Evolutionary conservation across 2,113 vertebrate genomes (phyloP).

Genomic region (Strigops habroptila): DNA sequence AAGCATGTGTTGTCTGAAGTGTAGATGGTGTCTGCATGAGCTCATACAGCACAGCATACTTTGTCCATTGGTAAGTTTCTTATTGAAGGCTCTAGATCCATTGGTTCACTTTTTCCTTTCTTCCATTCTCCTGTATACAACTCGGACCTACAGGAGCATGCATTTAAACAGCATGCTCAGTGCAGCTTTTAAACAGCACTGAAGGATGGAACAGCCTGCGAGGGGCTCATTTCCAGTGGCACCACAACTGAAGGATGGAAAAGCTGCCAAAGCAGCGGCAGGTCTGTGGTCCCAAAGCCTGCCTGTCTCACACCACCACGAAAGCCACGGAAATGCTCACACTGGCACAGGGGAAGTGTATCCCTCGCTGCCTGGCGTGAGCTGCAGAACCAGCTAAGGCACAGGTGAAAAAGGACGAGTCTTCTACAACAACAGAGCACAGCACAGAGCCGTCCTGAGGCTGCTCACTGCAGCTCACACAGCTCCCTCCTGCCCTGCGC

Average conservation of each 20-base stretch:
- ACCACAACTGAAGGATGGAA: background rate
- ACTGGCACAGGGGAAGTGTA: background rate
- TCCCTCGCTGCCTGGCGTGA: background rate
- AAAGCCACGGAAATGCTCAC: background rate
- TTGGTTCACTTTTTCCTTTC: background rate
- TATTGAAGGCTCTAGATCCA: background rate
- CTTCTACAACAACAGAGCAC: background rate
- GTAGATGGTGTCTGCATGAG: rapidly evolving
- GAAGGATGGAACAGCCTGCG: background rate
- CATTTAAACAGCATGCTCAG: rapidly evolving
- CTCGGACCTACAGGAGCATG: background rate
- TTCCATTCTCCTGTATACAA: background rate
- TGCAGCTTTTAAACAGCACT: background rate
- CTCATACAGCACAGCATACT: background rate
- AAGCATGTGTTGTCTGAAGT: background rate
- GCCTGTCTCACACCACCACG: background rate
- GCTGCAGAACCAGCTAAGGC: background rate
- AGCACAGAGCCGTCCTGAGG: background rate
- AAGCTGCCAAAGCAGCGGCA: background rate
- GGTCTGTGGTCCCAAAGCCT: background rate
- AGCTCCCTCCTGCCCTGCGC: background rate
- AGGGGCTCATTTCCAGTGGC: background rate
- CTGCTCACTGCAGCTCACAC: background rate
- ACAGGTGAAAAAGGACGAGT: background rate
- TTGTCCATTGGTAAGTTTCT: background rate